Evolutionary conservation across 2,888 invertebrate genomes (phyloP).

Genomic region (Hoplodrina blanda): DNA sequence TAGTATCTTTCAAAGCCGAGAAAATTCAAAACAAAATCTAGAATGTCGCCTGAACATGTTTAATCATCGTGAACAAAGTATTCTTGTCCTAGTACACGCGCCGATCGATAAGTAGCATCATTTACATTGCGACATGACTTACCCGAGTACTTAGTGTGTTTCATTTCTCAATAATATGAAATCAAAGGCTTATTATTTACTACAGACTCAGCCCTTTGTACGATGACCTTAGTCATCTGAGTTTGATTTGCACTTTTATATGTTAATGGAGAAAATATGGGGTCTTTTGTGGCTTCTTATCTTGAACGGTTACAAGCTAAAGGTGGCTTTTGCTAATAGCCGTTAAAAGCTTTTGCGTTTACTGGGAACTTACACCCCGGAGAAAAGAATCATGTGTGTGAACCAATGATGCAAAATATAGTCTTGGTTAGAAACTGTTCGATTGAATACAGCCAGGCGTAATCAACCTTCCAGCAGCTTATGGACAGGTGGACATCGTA

Average conservation of each 20-base stretch:
- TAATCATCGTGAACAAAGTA: conserved; percentile 40
- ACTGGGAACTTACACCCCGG: too few relatives aligned
- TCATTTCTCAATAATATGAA: conserved; percentile 20
- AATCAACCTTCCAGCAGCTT: too few relatives aligned
- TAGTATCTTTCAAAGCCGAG: neutral
- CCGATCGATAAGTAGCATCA: conserved; percentile 33
- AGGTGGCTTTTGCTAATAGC: neutral
- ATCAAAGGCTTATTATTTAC: conserved; percentile 31
- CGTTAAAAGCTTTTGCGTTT: neutral
- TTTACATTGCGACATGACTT: conserved; percentile 33
- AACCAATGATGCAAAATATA: neutral
- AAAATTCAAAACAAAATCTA: neutral
- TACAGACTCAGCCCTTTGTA: conserved; percentile 21
- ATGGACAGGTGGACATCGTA: neutral
- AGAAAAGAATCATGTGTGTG: neutral
- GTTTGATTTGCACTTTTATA: conserved; percentile 6
- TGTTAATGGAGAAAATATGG: neutral
- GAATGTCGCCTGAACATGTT: conserved; percentile 13
- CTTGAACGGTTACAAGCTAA: neutral
- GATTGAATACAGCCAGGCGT: too few relatives aligned
- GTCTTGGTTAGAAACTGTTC: neutral
- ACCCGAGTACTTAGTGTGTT: conserved; percentile 12
- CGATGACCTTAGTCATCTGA: neutral
- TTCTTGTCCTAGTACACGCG: conserved; percentile 29
- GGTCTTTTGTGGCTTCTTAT: neutral